These are phyloP conservation scores for Heloderma charlesbogerti DNA, from an alignment of 2,113 vertebrate genomes.

Conservation along the genomic window DNA sequence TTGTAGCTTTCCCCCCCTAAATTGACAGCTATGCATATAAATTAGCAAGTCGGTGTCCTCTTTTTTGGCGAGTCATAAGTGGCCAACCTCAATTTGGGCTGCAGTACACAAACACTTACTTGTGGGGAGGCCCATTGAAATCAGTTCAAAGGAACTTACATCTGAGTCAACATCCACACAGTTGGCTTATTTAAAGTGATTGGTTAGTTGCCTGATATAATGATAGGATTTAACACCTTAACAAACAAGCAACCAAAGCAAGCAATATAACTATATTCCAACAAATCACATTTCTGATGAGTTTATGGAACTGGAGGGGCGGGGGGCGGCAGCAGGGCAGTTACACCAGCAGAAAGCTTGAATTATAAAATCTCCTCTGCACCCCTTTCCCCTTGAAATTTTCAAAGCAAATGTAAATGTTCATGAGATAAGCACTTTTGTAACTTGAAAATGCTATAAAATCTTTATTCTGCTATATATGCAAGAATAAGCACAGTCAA, in stretches of 20 bases:
- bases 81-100: neutral
- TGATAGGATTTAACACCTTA: slow-evolving; percentile 53
- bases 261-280: slow-evolving; percentile 67
- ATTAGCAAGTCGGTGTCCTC: no score
- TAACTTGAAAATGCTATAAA: neutral
- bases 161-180: neutral
- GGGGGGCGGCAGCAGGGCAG: neutral
- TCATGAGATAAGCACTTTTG: slow-evolving; percentile 32
- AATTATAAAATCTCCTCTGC: slow-evolving; percentile 44
- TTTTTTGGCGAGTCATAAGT: no score
- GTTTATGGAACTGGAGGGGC: slow-evolving; percentile 50
- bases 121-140: neutral
- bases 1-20: no score
- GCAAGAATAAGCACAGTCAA: neutral
- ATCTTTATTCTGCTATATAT: neutral
- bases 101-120: neutral
- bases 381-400: neutral
- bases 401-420: slow-evolving; percentile 47
- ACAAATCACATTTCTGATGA: slow-evolving; percentile 60
- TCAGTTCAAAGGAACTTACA: neutral
- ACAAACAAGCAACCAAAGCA: slow-evolving; percentile 44
- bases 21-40: no score
- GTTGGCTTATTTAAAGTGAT: neutral
- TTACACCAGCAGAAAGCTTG: slow-evolving; percentile 60
- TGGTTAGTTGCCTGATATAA: neutral